Base-by-base conservation (phyloP, 1,140 invertebrate genomes). In the Drosophila sulfurigaster region DNA sequence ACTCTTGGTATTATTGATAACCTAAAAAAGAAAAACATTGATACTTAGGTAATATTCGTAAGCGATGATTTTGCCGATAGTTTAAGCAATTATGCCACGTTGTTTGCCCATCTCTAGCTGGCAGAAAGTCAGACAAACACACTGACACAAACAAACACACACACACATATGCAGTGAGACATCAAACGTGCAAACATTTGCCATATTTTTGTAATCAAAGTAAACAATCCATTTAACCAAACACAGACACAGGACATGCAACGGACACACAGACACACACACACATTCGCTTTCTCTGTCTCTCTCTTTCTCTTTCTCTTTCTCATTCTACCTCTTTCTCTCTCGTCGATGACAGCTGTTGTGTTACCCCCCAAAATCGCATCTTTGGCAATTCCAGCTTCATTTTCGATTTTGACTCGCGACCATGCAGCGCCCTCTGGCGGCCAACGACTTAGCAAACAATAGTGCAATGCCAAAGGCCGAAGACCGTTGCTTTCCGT, bases 201-300 rank as follows among this genome's bases (percentile, higher is more conserved):
- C 83, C 80, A 87, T 87, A 87, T 87, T 87, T 88, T 87, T 87
- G 83, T 87, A 87, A 87, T 87, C 83, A 87, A 87, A 88, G 83
- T 88, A 87, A 87, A 87, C 83, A 87, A 88, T 88, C 77, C 83
- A 87, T 79, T 88, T 82, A 83, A 87, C 80, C 80, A 86, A 87
- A 88, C 83, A 87, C 73, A 73, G 75, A 80, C 63, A 57, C 62
- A 45, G 38, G n/a, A 48, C 52, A 62, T 28, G 32, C 15, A 60
- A 43, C 60, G 58, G 25, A 46, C 38, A 45, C 30, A 52, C 54
- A 59, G 30, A 59, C 57, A 62, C 49, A 64, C 41, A 68, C 25
- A 38, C 8, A 64, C 66, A 70, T 45, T 70, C 70, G 78, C 41
- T 63, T 38, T 68, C 45, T 54, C 32, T 13, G 6, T 20, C 7